A percentile compares a stretch with the other conserved stretches of the same genome.
Evolutionary conservation across 2,888 invertebrate genomes (phyloP).

Genomic region (Conomelus anceps): DNA sequence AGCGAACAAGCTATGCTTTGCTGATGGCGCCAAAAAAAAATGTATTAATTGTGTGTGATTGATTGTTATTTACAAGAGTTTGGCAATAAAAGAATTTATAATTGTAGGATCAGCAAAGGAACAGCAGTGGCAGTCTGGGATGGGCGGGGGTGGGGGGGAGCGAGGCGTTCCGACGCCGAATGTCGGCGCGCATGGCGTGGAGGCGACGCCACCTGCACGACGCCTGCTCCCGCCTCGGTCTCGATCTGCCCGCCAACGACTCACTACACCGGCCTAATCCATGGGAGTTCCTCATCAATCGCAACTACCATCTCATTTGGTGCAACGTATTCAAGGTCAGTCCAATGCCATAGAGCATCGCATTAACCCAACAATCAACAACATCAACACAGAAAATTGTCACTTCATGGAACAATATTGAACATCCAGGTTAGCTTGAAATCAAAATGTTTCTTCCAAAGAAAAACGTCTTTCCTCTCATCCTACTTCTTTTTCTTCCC

Average conservation of each 20-base stretch:
- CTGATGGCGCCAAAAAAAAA: too few relatives aligned
- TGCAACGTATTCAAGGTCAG: conserved; percentile 61
- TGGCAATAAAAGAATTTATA: too few relatives aligned
- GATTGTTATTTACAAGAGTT: too few relatives aligned
- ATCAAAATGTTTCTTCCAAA: too few relatives aligned
- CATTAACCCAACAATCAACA: not conserved
- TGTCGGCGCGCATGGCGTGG: conserved; percentile 54
- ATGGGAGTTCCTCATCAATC: conserved; percentile 79
- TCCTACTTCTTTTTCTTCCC: too few relatives aligned
- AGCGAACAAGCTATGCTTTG: too few relatives aligned
- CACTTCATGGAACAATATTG: too few relatives aligned
- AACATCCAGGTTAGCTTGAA: too few relatives aligned
- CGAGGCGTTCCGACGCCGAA: conserved; percentile 31
- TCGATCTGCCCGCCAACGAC: conserved; percentile 49
- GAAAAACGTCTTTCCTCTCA: too few relatives aligned
- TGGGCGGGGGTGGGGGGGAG: not conserved
- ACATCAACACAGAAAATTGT: conserved; percentile 35
- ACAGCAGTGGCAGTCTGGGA: not conserved
- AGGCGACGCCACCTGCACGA: conserved; percentile 52
- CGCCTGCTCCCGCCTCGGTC: conserved; percentile 54
- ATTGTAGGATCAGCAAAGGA: not conserved
- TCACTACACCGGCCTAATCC: conserved; percentile 64
- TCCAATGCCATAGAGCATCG: conserved; percentile 39
- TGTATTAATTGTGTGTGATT: too few relatives aligned
- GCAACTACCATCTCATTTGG: conserved; percentile 75